phyloP scores from a whole-genome alignment of 1,140 invertebrate species.

The Tenebrio molitor region DNA sequence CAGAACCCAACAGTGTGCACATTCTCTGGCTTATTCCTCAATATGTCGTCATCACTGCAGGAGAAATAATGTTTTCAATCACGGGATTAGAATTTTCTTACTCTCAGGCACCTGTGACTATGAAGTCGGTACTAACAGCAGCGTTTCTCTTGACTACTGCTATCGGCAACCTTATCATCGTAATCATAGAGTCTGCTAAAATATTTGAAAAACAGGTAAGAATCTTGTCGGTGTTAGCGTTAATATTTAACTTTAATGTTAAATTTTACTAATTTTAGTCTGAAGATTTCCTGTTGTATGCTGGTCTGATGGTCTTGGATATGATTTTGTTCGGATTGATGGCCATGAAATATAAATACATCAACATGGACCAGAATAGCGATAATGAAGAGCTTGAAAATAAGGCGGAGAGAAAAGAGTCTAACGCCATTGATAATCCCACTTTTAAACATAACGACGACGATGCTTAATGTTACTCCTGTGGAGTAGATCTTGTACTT shows the following conservation, averaged over 20 bases:
- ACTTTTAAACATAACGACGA: slow-evolving; percentile 15
- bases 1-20: slow-evolving; percentile 78
- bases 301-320: slow-evolving; percentile 85
- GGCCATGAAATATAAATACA: slow-evolving; percentile 80
- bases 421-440: slow-evolving; percentile 48
- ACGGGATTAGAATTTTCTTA: slow-evolving; percentile 95
- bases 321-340: slow-evolving; percentile 86
- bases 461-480: slow-evolving; percentile 11
- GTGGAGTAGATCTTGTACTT: slow-evolving; percentile 39
- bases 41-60: slow-evolving; percentile 88
- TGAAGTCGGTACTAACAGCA: slow-evolving; percentile 94
- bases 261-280: slow-evolving; percentile 70
- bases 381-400: slow-evolving; percentile 48
- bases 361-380: slow-evolving; percentile 60
- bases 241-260: background rate
- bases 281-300: slow-evolving; percentile 90
- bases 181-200: slow-evolving; percentile 79
- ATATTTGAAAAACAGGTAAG: slow-evolving; percentile 76
- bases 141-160: slow-evolving; percentile 92
- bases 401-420: slow-evolving; percentile 49
- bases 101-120: slow-evolving; percentile 88
- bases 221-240: too few relatives aligned
- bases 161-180: slow-evolving; percentile 91
- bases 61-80: slow-evolving; percentile 89
- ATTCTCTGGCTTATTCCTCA: slow-evolving; percentile 91